These are phyloP conservation scores for Rhinogobius similis DNA, from an alignment of 2,113 vertebrate genomes.

Conservation along the genomic window DNA sequence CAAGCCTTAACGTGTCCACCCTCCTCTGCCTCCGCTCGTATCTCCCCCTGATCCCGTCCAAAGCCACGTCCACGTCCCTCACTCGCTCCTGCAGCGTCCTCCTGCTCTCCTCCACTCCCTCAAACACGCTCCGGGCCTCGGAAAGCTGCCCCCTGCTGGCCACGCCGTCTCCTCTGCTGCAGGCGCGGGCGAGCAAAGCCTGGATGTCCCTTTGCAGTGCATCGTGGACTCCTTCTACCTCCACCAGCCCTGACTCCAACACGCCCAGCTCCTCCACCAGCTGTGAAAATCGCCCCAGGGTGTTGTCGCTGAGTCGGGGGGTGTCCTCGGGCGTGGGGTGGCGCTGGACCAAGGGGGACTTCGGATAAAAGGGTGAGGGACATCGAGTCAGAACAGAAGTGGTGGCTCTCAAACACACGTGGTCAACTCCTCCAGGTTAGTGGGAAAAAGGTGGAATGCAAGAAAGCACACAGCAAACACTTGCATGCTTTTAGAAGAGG, in stretches of 20 bases:
- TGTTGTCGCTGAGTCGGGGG: constrained; percentile 85
- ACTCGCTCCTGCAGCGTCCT: constrained; percentile 82
- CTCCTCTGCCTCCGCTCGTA: constrained; percentile 77
- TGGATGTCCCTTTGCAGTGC: constrained; percentile 84
- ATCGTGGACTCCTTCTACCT: constrained; percentile 68
- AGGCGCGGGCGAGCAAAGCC: constrained; percentile 82
- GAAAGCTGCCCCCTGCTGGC: constrained; percentile 81
- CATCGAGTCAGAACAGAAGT: constrained; percentile 62
- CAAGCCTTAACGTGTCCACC: constrained; percentile 78
- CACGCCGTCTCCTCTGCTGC: constrained; percentile 84
- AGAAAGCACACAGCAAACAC: constrained; percentile 42
- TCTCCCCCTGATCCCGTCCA: constrained; percentile 71
- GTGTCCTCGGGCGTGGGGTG: constrained; percentile 74
- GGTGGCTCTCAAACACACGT: constrained; percentile 46
- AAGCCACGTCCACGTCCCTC: constrained; percentile 56
- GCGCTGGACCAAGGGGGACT: too few relatives aligned
- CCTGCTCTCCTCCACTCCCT: constrained; percentile 81
- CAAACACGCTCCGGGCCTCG: constrained; percentile 82
- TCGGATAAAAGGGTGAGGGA: constrained; percentile 81
- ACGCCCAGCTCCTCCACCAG: constrained; percentile 81
- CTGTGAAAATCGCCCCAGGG: constrained; percentile 84
- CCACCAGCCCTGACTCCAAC: constrained; percentile 66
- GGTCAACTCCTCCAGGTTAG: constrained; percentile 27
- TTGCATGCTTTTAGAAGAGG: constrained; percentile 44
- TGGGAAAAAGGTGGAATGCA: background rate